phyloP scores from a whole-genome alignment of 2,113 vertebrate genomes.

The Deroptyus accipitrinus region DNA sequence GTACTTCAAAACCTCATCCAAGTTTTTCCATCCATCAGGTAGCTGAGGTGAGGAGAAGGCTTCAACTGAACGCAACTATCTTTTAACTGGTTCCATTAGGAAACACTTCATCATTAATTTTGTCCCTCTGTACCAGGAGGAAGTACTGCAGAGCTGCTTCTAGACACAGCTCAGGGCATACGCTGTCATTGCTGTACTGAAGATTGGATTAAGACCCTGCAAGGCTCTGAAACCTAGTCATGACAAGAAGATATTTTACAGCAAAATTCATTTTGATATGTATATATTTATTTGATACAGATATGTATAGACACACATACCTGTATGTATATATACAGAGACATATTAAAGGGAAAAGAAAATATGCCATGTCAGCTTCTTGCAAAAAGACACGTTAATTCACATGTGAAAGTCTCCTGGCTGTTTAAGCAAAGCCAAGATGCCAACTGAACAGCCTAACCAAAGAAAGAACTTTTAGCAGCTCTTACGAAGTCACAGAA shows the following conservation, averaged over 20 bases:
- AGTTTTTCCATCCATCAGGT: neutral
- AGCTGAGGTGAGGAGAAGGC: neutral
- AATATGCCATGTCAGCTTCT: neutral
- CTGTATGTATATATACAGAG: neutral
- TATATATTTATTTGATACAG: neutral
- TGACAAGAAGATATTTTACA: neutral
- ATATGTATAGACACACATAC: neutral
- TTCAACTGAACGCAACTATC: neutral
- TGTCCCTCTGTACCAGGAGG: neutral
- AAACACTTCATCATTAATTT: neutral
- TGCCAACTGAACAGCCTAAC: neutral
- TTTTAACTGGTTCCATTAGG: neutral
- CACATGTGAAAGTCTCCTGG: neutral
- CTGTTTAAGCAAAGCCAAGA: neutral
- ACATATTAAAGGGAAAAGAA: neutral
- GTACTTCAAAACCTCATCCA: accelerated
- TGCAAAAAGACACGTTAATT: neutral
- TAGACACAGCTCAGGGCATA: neutral
- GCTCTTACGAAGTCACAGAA: neutral
- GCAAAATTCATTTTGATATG: neutral
- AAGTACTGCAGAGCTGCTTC: neutral
- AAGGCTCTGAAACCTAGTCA: neutral
- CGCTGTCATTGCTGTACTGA: neutral
- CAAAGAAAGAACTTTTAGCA: neutral
- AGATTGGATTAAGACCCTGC: neutral